phyloP scores from a whole-genome alignment of 1,140 invertebrate genomes.

The Drosophila tani region DNA sequence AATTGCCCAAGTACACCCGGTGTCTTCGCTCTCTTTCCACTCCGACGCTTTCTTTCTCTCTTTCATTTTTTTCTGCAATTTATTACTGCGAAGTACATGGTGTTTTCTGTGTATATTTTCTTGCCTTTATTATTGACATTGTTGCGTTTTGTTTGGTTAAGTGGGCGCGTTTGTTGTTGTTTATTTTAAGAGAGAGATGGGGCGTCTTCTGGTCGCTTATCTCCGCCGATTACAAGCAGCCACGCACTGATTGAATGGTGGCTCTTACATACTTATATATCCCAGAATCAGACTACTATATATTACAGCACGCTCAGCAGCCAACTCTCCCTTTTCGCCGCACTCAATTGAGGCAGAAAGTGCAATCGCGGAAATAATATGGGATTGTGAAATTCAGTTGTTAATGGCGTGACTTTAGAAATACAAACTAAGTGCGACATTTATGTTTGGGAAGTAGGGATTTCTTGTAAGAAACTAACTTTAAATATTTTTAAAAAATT shows the following conservation, averaged over 20 bases:
- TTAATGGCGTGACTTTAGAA: not conserved
- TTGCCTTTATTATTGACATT: slow-evolving; percentile 48
- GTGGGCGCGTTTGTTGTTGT: slow-evolving; percentile 64
- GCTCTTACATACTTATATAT: slow-evolving; percentile 7
- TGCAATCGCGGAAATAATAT: slow-evolving; percentile 19
- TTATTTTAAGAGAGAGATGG: slow-evolving; percentile 3
- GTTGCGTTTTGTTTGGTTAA: slow-evolving; percentile 50
- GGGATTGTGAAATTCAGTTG: slow-evolving; percentile 9
- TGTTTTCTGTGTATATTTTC: slow-evolving; percentile 14
- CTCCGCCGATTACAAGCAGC: slow-evolving; percentile 56
- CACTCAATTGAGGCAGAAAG: slow-evolving; percentile 6
- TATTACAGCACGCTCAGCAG: slow-evolving; percentile 6
- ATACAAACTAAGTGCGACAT: no score
- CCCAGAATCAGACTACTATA: slow-evolving; percentile 20
- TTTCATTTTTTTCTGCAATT: slow-evolving; percentile 19
- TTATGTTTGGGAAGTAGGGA: no score
- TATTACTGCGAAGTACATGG: slow-evolving; percentile 28
- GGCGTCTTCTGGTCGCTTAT: slow-evolving; percentile 35
- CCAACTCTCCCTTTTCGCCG: slow-evolving; percentile 13
- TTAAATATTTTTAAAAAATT: no score
- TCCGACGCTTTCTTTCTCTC: slow-evolving; percentile 10
- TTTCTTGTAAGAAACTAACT: no score
- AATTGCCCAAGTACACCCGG: slow-evolving; percentile 60
- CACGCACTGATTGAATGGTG: slow-evolving; percentile 67
- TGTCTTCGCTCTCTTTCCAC: slow-evolving; percentile 5